Evolutionary conservation across 2,888 invertebrate genomes (phyloP), one percentile per base, ranked within the genome.

Genomic region (Drosophila pegasa): DNA sequence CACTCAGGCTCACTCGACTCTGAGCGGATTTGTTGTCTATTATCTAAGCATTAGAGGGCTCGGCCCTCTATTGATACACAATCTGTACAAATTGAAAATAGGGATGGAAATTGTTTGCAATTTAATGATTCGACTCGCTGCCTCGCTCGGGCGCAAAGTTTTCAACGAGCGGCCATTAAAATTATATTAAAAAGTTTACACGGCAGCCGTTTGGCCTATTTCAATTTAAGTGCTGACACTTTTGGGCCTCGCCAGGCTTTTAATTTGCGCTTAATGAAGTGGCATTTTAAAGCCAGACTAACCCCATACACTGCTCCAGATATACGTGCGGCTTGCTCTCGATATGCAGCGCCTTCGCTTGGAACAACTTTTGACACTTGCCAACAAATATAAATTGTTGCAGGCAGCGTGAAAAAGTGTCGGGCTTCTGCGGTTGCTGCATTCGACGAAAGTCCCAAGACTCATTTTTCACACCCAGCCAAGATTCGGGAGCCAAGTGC

Each of bases 381-480:
- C 61, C 82, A 76, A 81, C 73, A 81, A 69, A 87, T 78, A 82
- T 85, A 82, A 81, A 82, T 87, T 73, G 79, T 81, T 71, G 82
- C 86, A 75, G 79, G 85, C 85, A 66, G 85, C 70, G 58, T 78
- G 78, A 82, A 84, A 85, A 87, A 87, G 79, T 81, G 85, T 69
- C 71, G 65, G 71, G 78, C 80, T 80, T 65, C 57, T 80, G 88
- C 73, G 87, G 80, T 70, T 83, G 55, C 67, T 62, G 68, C 54
- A 41, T 58, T 51, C 65, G 35, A 72, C 75, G 78, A 84, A 87
- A 73, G 70, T 84, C 77, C 52, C 76, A 80, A 84, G 75, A 79
- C 77, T 78, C 87, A 89, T 89, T 87, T 89, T 87, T 87, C 85
- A 82, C 70, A 70, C 78, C 62, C 67, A 67, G 60, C 48, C 20